Evolutionary conservation across 92 coral and sea anemone species (phyloP).

Genomic region (Paramuricea clavata): DNA sequence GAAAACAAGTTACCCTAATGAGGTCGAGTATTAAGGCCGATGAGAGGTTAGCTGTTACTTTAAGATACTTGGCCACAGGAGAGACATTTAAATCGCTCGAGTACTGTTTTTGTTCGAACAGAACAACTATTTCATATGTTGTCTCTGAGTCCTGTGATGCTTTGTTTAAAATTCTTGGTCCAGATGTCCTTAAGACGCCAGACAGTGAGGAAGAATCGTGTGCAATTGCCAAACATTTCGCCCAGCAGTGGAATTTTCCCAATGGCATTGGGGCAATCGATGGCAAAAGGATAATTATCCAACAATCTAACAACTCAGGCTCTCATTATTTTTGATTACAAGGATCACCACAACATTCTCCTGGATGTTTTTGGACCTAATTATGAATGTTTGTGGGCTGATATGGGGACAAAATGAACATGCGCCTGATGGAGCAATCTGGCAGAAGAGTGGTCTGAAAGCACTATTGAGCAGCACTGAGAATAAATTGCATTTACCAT

Average conservation of each 20-base stretch:
- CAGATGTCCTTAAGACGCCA: constrained; percentile 31
- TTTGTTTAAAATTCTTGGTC: constrained; percentile 14
- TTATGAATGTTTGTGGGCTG: constrained; percentile 64
- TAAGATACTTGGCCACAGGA: constrained; percentile 22
- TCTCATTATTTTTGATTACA: constrained; percentile 56
- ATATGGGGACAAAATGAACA: constrained; percentile 68
- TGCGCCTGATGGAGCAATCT: constrained; percentile 64
- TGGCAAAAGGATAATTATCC: constrained; percentile 17
- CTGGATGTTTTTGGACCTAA: constrained; percentile 66
- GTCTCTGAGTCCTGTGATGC: constrained; percentile 21
- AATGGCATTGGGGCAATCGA: constrained; percentile 53
- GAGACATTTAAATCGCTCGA: constrained; percentile 29
- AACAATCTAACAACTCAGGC: constrained; percentile 28
- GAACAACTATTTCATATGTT: constrained; percentile 36
- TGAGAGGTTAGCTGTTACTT: constrained; percentile 31
- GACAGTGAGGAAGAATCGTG: constrained; percentile 2
- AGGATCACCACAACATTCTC: constrained; percentile 57
- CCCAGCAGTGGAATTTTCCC: constrained; percentile 56
- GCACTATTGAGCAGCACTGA: no score
- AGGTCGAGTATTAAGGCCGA: constrained; percentile 36
- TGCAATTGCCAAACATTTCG: neutral
- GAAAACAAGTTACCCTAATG: constrained; percentile 46
- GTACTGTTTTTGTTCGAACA: constrained; percentile 3
- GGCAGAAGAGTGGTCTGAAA: no score
- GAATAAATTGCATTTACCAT: no score